Conservation (phyloP, 1,140 invertebrate genomes). For the Drusus annulatus region DNA sequence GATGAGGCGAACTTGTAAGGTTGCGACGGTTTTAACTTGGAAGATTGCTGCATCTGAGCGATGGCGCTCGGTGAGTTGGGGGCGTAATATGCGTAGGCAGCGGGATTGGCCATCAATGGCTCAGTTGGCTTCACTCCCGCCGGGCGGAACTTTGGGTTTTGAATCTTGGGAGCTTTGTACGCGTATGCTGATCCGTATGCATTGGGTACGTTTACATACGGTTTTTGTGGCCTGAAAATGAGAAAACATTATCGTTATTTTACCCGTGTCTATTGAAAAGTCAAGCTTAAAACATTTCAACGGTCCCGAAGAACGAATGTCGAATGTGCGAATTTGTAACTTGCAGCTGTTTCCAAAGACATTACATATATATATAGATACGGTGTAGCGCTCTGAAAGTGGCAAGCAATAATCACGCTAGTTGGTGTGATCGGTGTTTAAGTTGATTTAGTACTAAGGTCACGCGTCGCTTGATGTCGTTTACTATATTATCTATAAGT, state of each 20-base stretch:
- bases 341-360: no score
- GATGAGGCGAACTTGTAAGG: conserved; percentile 17
- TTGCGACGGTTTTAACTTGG: background rate
- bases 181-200: conserved; percentile 5
- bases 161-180: conserved; percentile 35
- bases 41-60: background rate
- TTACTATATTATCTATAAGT: no score
- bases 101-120: background rate
- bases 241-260: background rate
- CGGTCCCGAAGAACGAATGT: no score
- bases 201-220: conserved; percentile 19
- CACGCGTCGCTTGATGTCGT: no score
- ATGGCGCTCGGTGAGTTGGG: background rate
- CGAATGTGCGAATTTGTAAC: no score
- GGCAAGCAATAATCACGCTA: no score
- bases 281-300: no score
- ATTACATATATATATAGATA: no score
- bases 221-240: conserved; percentile 49
- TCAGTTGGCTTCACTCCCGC: conserved; percentile 2
- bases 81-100: conserved; percentile 2
- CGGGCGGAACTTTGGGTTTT: conserved; percentile 23
- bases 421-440: no score
- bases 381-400: no score
- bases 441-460: no score
- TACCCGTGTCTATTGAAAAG: no score